A percentile compares a stretch with the other conserved stretches of the same genome.
Evolutionary conservation across 1,140 invertebrate genomes (phyloP).

Genomic region (Zaprionus nigranus): DNA sequence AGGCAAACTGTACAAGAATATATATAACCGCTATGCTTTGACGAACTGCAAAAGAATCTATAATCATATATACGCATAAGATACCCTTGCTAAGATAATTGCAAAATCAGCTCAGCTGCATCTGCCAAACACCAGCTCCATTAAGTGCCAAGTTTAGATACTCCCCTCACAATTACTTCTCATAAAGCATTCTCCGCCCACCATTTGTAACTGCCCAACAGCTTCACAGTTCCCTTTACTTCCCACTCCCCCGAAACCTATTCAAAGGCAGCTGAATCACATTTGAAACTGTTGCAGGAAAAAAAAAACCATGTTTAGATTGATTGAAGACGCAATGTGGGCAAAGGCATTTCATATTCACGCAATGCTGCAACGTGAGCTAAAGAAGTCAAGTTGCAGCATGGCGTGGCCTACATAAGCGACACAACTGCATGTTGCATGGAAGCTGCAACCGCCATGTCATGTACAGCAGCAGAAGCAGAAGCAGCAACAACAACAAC

Average conservation of each 20-base stretch:
- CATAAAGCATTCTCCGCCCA: neutral
- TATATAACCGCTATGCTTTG: too few relatives aligned
- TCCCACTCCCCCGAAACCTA: neutral
- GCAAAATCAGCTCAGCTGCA: neutral
- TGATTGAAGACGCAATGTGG: slow-evolving; percentile 10
- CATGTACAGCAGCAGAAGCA: slow-evolving; percentile 12
- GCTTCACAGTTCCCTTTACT: neutral
- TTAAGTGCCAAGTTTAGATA: neutral
- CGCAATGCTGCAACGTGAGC: slow-evolving; percentile 20
- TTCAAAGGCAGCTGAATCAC: neutral
- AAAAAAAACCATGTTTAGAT: neutral
- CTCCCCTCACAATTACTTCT: neutral
- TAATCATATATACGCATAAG: neutral
- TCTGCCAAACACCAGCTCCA: neutral
- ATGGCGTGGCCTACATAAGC: slow-evolving; percentile 14
- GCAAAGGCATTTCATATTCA: slow-evolving; percentile 3
- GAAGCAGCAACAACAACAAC: slow-evolving; percentile 24
- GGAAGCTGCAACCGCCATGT: slow-evolving; percentile 18
- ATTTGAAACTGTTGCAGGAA: neutral
- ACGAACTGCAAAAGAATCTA: too few relatives aligned
- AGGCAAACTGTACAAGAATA: neutral
- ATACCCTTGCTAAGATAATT: neutral
- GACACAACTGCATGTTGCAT: slow-evolving; percentile 3
- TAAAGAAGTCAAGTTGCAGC: slow-evolving; percentile 14
- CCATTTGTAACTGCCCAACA: neutral